phyloP scores from a whole-genome alignment of 2,888 invertebrate genomes.

The Torymus tubicola region DNA sequence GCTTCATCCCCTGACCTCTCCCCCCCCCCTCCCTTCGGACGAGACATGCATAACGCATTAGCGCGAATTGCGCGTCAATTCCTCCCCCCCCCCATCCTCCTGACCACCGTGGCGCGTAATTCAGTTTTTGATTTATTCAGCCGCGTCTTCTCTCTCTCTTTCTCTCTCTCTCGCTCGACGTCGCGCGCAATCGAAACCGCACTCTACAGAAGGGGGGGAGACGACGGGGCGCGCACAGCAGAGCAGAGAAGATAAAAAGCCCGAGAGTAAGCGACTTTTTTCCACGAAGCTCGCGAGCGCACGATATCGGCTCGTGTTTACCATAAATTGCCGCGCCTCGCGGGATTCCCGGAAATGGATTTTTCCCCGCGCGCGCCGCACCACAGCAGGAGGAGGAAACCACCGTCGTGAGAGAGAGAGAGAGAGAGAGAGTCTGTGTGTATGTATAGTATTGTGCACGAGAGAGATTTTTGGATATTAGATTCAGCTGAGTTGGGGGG shows the following conservation, averaged over 20 bases:
- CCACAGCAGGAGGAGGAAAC: background rate
- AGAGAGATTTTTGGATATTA: too few species aligned
- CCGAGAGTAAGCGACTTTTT: conserved; percentile 47
- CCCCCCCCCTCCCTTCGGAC: too few species aligned
- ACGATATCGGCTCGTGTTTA: background rate
- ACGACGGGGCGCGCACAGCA: background rate
- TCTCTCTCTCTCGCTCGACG: background rate
- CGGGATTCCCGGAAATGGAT: too few species aligned
- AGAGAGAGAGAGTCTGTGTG: too few species aligned
- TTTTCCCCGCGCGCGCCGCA: background rate
- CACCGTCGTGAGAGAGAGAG: too few species aligned
- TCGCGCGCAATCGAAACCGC: conserved; percentile 39
- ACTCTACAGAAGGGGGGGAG: background rate
- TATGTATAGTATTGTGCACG: too few species aligned
- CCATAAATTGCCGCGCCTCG: too few species aligned
- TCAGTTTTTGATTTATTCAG: conserved; percentile 56
- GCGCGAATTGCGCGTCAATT: conserved; percentile 46
- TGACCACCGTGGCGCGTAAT: conserved; percentile 23
- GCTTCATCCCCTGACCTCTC: conserved; percentile 3
- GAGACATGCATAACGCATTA: conserved; percentile 16
- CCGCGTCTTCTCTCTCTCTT: too few species aligned
- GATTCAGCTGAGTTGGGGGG: too few species aligned
- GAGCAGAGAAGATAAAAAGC: conserved; percentile 19
- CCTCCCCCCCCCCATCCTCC: background rate
- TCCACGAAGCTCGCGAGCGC: background rate